These are phyloP conservation scores for Halichoerus grypus DNA, from an alignment of 2,113 vertebrate species.

Conservation along the genomic window DNA sequence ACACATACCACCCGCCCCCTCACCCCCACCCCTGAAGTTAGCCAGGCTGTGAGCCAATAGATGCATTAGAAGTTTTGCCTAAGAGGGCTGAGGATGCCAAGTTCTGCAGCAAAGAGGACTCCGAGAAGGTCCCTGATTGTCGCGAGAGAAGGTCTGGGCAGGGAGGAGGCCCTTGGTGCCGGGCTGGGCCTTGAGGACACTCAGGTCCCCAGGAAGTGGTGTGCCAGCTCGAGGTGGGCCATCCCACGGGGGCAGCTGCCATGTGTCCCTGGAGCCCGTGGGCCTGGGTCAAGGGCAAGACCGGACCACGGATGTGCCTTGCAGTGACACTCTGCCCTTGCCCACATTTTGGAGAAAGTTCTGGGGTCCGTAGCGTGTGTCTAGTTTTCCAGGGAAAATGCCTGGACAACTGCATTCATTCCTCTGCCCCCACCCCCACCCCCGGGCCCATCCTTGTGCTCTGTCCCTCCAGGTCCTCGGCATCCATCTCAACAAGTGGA, in stretches of 20 bases:
- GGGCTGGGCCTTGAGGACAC: too few relatives aligned
- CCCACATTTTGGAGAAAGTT: not conserved
- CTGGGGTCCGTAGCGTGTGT: rapidly evolving
- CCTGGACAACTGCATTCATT: not conserved
- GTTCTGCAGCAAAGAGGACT: not conserved
- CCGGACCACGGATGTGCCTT: rapidly evolving
- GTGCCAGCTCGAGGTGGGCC: not conserved
- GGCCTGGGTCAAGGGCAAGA: too few relatives aligned
- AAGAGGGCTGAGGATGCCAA: not conserved
- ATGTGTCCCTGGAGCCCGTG: not conserved
- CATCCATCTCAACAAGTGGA: constrained; percentile 97
- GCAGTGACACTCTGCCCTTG: not conserved
- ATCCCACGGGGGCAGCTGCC: not conserved
- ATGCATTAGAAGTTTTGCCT: not conserved
- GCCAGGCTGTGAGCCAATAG: not conserved
- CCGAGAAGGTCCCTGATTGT: rapidly evolving
- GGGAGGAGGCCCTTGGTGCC: not conserved
- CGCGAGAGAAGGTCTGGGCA: not conserved
- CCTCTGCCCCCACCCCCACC: not conserved
- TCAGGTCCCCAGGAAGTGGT: not conserved
- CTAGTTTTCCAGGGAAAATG: too few relatives aligned
- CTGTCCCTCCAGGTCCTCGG: constrained; percentile 91
- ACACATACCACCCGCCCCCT: too few relatives aligned
- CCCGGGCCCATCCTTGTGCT: not conserved
- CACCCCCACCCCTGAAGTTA: too few relatives aligned